Evolutionary conservation across 2,113 vertebrate species (phyloP).

Genomic region (Osmerus eperlanus): DNA sequence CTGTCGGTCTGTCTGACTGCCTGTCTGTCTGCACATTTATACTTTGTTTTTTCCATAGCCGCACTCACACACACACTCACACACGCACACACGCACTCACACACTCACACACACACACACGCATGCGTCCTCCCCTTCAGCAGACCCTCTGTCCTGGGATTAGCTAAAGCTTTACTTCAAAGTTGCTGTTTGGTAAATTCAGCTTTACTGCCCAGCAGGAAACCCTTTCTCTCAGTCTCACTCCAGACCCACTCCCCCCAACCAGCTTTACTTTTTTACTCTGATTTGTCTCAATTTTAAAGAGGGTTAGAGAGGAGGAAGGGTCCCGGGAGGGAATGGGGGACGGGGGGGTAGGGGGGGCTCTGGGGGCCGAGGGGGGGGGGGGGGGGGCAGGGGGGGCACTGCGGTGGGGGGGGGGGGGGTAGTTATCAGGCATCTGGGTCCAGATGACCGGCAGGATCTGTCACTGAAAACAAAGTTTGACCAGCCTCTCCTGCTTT

Average conservation of each 20-base stretch:
- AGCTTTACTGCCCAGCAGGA: slow-evolving; percentile 67
- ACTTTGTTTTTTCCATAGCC: too few species aligned
- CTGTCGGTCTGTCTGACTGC: too few species aligned
- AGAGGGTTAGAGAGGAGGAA: too few species aligned
- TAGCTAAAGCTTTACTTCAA: slow-evolving; percentile 60
- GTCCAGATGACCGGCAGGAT: slow-evolving; percentile 41
- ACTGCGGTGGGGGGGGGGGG: slow-evolving; percentile 16
- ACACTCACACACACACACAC: slow-evolving; percentile 5
- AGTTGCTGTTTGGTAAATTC: slow-evolving; percentile 54
- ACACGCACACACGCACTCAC: neutral
- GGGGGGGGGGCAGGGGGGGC: slow-evolving; percentile 13
- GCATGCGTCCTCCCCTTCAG: slow-evolving; percentile 37
- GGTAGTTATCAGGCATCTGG: slow-evolving; percentile 24
- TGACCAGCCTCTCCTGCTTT: slow-evolving; percentile 14
- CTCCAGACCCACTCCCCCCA: slow-evolving; percentile 26
- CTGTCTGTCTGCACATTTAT: too few species aligned
- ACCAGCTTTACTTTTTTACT: slow-evolving; percentile 39
- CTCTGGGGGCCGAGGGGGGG: neutral
- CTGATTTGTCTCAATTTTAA: slow-evolving; percentile 48
- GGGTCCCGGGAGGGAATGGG: too few species aligned
- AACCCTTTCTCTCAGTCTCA: slow-evolving; percentile 62
- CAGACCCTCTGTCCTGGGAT: slow-evolving; percentile 46
- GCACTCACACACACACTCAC: slow-evolving; percentile 18
- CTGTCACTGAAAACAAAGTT: slow-evolving; percentile 39
- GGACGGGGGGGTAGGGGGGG: too few species aligned